Evolutionary conservation across 2,888 invertebrate genomes (phyloP), one percentile per base, ranked within the genome.

Genomic region (Rhopalosiphum nymphaeae): DNA sequence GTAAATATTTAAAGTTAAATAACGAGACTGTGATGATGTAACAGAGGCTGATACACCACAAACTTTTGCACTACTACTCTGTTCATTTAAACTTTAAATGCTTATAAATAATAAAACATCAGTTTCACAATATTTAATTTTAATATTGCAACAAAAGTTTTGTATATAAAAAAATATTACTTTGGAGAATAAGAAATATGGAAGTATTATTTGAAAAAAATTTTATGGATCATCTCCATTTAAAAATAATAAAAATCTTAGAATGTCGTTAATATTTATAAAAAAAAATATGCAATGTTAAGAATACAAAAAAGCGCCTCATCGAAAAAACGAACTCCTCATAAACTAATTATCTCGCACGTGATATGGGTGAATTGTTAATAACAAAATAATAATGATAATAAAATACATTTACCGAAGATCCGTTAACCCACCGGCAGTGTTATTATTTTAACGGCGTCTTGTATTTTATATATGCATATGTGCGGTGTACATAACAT

Each of bases 381-480:
- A 36, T 36, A 78, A 21, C 78, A 21, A 21, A 36, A 78, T 78
- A 25, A 78, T 78, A 67, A 67, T 67, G n/a, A 67, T 67, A 67
- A 36, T 78, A 42, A 36, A 36, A 78, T 36, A 78, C 9, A 25
- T 78, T 78, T 90, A 61, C 61, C 90, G 11, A 67, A 67, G 49
- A 90, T 61, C 90, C 90, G 90, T 90, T 90, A 90, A 67, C 67
- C 90, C 61, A n/a, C 25, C 67, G 36, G 21, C 57, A 61, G 42
- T 56, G 61, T 86, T 91, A 91, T 91, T 91, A 91, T 91, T 91
- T 85, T 42, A 53, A 78, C 78, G 36, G 78, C 78, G 78, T 78
- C 78, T 78, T 78, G 53, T 21, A 78, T 78, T 29, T 29, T n/a
- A 1, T 67, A 78, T 78, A 78, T 78, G 78, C 78, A 25, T 78